phyloP scores from a whole-genome alignment of 2,113 vertebrate species.

The Athene cunicularia region DNA sequence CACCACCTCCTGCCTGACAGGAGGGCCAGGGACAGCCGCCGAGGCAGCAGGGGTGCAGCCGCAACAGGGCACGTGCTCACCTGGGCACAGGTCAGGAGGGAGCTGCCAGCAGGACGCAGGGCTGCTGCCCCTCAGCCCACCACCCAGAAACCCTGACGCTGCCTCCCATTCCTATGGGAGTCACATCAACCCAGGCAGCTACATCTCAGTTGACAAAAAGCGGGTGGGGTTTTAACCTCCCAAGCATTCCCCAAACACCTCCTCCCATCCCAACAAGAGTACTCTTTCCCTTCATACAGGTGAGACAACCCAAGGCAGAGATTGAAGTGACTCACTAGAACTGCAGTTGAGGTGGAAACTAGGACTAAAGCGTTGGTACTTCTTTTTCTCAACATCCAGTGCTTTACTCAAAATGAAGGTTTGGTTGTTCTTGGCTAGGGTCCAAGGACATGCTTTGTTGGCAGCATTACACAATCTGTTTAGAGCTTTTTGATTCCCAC shows the following conservation, averaged over 20 bases:
- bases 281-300: neutral
- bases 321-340: neutral
- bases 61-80: neutral
- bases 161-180: neutral
- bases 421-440: slow-evolving; percentile 25
- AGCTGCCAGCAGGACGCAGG: too few relatives aligned
- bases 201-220: neutral
- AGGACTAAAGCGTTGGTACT: neutral
- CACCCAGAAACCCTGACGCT: neutral
- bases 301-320: neutral
- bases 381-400: neutral
- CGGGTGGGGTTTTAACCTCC: neutral
- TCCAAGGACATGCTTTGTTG: slow-evolving; percentile 38
- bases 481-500: slow-evolving; percentile 35
- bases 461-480: slow-evolving; percentile 15
- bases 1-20: neutral
- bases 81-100: neutral
- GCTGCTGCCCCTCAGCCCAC: neutral
- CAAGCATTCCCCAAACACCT: neutral
- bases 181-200: neutral
- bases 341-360: neutral
- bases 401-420: neutral
- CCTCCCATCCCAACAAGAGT: neutral
- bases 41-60: neutral
- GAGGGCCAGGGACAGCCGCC: neutral